Evolutionary conservation across 2,888 invertebrate species (phyloP).

Genomic region (Agrypnus murinus): DNA sequence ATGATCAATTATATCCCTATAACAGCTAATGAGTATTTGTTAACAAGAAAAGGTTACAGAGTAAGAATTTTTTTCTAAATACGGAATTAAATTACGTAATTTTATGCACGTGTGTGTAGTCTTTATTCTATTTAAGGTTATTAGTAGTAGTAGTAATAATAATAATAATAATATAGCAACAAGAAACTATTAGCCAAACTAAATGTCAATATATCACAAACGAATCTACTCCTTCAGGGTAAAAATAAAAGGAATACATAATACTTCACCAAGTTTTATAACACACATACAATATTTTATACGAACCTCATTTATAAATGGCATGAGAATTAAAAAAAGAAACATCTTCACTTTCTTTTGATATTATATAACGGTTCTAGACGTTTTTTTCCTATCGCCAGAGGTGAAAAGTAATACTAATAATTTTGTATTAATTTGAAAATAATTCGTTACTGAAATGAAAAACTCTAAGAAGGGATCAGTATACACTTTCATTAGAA

Average conservation of each 20-base stretch:
- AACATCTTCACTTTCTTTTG: constrained; percentile 30
- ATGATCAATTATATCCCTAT: constrained; percentile 1
- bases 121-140: no score
- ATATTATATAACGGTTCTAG: background rate
- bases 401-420: background rate
- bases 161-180: no score
- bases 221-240: constrained; percentile 6
- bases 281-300: background rate
- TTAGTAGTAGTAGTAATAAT: constrained; percentile 4
- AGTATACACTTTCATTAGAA: no score
- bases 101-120: constrained; percentile 15
- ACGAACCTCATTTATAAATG: constrained; percentile 4
- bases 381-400: background rate
- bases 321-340: constrained; percentile 14
- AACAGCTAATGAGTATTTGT: constrained; percentile 7
- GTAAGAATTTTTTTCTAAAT: background rate
- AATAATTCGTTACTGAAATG: background rate
- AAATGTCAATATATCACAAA: constrained; percentile 26
- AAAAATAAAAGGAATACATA: background rate
- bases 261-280: background rate
- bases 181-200: background rate
- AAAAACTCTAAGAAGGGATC: no score
- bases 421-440: constrained; percentile 1
- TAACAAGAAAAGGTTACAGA: constrained; percentile 12
- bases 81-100: constrained; percentile 17